Evolutionary conservation across 2,797 vertebrate genomes (phyloP), one percentile per base, ranked within the genome.

Genomic region (Pteropus rufus): DNA sequence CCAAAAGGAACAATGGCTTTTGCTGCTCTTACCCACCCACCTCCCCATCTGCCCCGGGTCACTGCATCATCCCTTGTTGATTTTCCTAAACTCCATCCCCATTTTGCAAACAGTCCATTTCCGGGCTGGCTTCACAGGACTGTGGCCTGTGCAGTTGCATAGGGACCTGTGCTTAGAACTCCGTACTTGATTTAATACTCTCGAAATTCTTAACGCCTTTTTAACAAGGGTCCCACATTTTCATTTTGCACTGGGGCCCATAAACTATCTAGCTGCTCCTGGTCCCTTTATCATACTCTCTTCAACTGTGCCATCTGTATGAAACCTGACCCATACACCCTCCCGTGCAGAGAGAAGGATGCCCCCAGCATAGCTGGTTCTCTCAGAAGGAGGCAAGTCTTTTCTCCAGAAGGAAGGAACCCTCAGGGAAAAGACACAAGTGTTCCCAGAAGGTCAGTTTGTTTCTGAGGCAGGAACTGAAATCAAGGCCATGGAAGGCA

Each of bases 121-220:
- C 34, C 65, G 9, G 26, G 19, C 2, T 60, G 15, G 2, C 31
- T 31, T 89, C 70, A 21, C 23, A 52, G 4, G 39, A 58, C 9
- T 56, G 16, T 72, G 39, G 34, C n/a, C 64, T 81, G 10, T 26
- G 23, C 15, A 56, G n/a, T 62, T 26, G 3, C 54, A 86, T 4
- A 54, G 46, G 7, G 2, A 21, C 67, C 67, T 60, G 18, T 73
- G 29, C 14, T 39, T 23, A 46, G 15, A 72, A 76, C 7, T 39
- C 65, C 1, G n/a, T 41, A 52, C 10, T 62, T 76, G 44, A 19
- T 34, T 77, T 83, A 72, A 64, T 69, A 62, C 31, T 79, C 14
- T 21, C 23, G 4, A 89, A 81, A 85, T 75, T 89, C 56, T 77
- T 46, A 85, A 81, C 56, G 34, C 26, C 62, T 75, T 93, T 90